Conservation (phyloP, 2,888 invertebrate genomes). For the Psylliodes chrysocephalus region DNA sequence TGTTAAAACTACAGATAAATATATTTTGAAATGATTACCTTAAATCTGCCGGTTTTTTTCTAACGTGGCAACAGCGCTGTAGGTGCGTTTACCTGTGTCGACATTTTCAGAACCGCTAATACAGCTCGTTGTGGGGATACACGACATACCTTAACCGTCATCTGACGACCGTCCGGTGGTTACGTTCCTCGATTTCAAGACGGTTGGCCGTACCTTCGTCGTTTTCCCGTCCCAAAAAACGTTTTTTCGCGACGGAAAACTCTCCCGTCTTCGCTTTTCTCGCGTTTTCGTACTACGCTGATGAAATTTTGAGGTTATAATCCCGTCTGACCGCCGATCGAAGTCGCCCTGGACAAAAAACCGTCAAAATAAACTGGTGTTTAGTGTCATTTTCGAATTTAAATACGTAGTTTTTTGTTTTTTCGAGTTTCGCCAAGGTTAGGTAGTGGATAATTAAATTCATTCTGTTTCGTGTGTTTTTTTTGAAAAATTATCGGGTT, state of each 20-base stretch:
- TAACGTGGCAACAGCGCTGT: conserved; percentile 33
- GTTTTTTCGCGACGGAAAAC: conserved; percentile 20
- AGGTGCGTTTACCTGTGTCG: conserved; percentile 61
- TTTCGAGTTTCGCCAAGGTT: conserved; percentile 26
- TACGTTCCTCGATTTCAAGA: conserved; percentile 17
- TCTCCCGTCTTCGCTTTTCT: conserved; percentile 14
- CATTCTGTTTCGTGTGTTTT: conserved; percentile 14
- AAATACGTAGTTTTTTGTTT: conserved; percentile 22
- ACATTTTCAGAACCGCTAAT: conserved; percentile 61
- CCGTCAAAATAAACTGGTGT: neutral
- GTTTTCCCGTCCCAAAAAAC: conserved; percentile 9
- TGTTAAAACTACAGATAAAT: too few species aligned
- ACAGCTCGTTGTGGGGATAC: conserved; percentile 52
- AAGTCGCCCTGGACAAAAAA: conserved; percentile 24
- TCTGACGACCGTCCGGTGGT: conserved; percentile 35
- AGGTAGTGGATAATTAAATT: conserved; percentile 15
- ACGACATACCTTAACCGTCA: conserved; percentile 51
- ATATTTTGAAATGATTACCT: too few species aligned
- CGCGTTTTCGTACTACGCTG: conserved; percentile 1
- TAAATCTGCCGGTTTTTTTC: too few species aligned
- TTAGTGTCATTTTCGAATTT: conserved; percentile 14
- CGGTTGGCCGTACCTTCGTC: conserved; percentile 6
- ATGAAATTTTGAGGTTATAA: conserved; percentile 8
- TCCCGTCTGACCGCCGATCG: conserved; percentile 30
- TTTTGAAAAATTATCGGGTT: conserved; percentile 12